Evolutionary conservation across 2,797 vertebrate species (phyloP).

Genomic region (Poecile montanus): DNA sequence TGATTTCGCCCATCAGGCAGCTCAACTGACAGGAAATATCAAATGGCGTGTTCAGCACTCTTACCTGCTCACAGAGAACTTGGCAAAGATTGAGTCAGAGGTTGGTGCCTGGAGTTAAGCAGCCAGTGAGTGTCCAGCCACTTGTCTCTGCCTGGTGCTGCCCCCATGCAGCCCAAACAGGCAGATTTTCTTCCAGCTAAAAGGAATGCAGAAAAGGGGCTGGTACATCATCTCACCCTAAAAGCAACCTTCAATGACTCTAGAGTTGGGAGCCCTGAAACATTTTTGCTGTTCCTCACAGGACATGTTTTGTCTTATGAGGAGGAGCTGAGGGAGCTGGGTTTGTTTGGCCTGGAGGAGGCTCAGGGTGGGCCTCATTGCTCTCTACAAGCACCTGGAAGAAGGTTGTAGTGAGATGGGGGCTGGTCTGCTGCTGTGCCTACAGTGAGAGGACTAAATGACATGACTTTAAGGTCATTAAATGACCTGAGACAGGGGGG

Average conservation of each 20-base stretch:
- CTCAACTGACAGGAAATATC: not conserved
- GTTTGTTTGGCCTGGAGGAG: not conserved
- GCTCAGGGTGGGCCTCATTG: not conserved
- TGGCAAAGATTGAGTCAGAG: not conserved
- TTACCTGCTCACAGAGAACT: not conserved
- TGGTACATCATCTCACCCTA: not conserved
- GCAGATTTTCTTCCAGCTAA: not conserved
- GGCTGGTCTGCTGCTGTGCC: accelerated
- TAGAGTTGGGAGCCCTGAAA: not conserved
- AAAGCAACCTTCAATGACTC: not conserved
- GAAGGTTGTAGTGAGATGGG: not conserved
- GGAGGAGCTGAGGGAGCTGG: not conserved
- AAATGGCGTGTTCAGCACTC: not conserved
- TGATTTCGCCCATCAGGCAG: not conserved
- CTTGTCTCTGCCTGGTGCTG: not conserved
- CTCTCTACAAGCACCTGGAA: not conserved
- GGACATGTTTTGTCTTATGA: not conserved
- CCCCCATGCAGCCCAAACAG: not conserved
- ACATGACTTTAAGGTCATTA: not conserved
- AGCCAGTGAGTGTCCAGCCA: accelerated
- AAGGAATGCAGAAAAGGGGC: not conserved
- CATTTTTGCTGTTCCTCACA: not conserved
- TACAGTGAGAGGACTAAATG: not conserved
- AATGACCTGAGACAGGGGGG: not conserved
- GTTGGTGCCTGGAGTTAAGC: not conserved